Base-by-base conservation (phyloP, 2,797 vertebrate genomes). In the Falco peregrinus region DNA sequence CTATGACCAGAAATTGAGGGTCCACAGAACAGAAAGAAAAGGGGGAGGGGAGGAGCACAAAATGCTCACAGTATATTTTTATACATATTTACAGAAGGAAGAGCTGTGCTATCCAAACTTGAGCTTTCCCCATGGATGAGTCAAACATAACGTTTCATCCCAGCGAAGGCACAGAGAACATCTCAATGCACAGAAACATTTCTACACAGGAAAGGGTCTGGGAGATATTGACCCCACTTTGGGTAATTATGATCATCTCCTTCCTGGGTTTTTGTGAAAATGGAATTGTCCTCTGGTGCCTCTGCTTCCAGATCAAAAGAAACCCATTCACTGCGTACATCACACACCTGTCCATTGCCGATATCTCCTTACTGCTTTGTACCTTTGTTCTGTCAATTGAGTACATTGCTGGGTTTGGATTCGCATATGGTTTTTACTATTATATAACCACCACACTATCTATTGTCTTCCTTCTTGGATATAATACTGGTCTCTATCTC, bases 321-420 rank as follows among this genome's bases (percentile, higher is more conserved):
- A 98, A 98, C 13, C 97, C 97, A 83, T 98, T 98, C 91, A 98
- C 98, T 4, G 97, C 97, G 56, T 98, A 98, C 83, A 98, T 98
- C 94, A 97, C 97, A 61, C 98, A 98, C 93, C 81, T 98, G 96
- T 98, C 98, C 26, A 35, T 98, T 24, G 98, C 98, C 2, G 98
- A 98, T 81, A 90, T 97, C 84, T 97, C 97, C 3, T 78, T 98
- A 69, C 94, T 98, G 68, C 87, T 98, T 25, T 98, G 98, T 78
- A 97, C 97, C 0, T 97, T 97, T 33, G 91, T 98, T 63, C 94
- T 98, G 79, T 97, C 97, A 6, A 96, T 97, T 7, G 96, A 98
- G 89, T 96, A 97, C 9, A 95, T 97, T 43, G 83, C 97, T 53
- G 97, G 97, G 28, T 89, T 96, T 13, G 97, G 97, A 92, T 97